Base-by-base conservation (phyloP, 2,113 vertebrate species). In the Silurus asotus region DNA sequence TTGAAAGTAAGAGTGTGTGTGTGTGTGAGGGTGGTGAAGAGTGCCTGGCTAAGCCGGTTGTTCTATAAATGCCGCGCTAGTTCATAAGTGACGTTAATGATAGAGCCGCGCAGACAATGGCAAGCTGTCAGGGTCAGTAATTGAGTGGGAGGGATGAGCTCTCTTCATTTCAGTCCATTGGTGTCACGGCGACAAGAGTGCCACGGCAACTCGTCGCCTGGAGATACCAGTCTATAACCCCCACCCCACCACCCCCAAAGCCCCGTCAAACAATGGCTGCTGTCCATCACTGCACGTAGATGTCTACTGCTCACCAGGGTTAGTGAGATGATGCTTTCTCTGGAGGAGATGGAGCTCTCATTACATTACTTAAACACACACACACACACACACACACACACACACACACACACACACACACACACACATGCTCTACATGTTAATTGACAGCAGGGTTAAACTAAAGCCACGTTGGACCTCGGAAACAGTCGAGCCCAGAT, bases 51-150 rank as follows among this genome's bases (percentile, higher is more conserved):
- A 84, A 88, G 88, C 61, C 81, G 86, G 80, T 87, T 86, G 89
- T 90, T 90, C 87, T 91, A 90, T 91, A 91, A 91, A 90, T 88
- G 87, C 88, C 84, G 86, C 69, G 82, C 87, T 90, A 89, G 90
- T 89, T 90, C 81, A 90, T 91, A 91, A 91, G 90, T 91, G 92
- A 91, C 90, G 87, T 90, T 92, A 91, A 92, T 92, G 90, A 91
- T 87, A 92, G 90, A 90, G 90, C 77, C 51, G 79, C 55, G 81
- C 90, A 90, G 88, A 91, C 90, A 91, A 91, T 92, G 90, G 88
- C 86, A 87, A 89, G 91, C 89, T 92, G 91, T 91, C 92, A 92
- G 89, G 87, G 91, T 90, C 92, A 91, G 92, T 90, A 91, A 92
- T 90, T 90, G 88, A 91, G 90, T 90, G 87, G 91, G 91, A 91